Evolutionary conservation across 2,888 invertebrate genomes (phyloP), one percentile per base, ranked within the genome.

Genomic region (Brachyptera risi): DNA sequence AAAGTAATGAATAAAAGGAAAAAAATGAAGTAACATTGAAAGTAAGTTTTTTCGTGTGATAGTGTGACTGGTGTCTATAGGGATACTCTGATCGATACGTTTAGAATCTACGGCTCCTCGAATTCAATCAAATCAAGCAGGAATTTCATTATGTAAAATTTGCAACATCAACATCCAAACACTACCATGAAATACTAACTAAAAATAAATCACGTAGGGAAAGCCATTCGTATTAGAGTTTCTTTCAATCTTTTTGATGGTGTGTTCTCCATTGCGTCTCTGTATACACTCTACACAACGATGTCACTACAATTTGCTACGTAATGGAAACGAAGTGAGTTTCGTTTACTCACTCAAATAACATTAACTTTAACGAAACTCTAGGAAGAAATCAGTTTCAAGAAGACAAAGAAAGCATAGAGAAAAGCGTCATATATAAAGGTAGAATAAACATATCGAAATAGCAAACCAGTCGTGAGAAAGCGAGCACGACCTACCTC

Each of bases 401-500:
- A 54, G 23, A 35, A 35, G 50, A 26, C 23, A 1, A 17, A 54
- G 3, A 17, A 31, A 31, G 31, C 31, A 31, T 11, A 13, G 5
- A 31, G 31, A 31, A 31, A 31, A 7, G 31, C 5, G 5, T 7
- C 11, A 11, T 7, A 31, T 7, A 31, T 31, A 31, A 5, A 7
- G 7, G 7, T 31, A 7, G 31, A 31, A 5, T 31, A 31, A 31
- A 11, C 31, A 31, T 5, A 31, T 7, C 31, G 31, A 51, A 11
- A 31, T 23, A 50, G 40, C 13, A 15, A 23, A 17, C 2, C 3
- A 54, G 54, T 17, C 54, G 37, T 4, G 44, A n/a, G 31, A 31
- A 11, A 31, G 31, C 5, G 31, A 31, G 31, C 5, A 11, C 5
- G 31, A 62, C 80, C 79, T 87, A 89, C 92, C 92, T 92, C 88